Percentiles rank a stretch among this genome's conserved stretches.
Conservation (phyloP, 2,113 vertebrate species). For the Platichthys stellatus region DNA sequence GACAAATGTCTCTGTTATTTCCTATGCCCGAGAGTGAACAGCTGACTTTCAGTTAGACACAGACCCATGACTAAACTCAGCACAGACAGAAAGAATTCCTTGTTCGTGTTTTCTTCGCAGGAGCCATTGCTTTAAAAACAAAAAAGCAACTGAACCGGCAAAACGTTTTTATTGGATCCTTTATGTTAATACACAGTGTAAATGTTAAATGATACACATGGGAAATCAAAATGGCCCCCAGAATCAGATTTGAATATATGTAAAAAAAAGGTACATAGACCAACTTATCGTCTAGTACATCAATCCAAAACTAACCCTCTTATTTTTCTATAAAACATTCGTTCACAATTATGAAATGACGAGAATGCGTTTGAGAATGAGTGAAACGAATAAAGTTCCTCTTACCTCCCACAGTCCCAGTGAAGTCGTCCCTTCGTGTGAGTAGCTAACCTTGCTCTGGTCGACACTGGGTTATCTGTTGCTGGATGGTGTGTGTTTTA, state of each 20-base stretch:
- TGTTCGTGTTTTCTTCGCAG: constrained; percentile 25
- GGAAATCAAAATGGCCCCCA: neutral
- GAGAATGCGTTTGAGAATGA: neutral
- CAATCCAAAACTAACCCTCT: neutral
- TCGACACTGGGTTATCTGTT: constrained; percentile 59
- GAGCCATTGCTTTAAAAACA: neutral
- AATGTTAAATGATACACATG: neutral
- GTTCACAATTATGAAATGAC: neutral
- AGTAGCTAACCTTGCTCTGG: constrained; percentile 50
- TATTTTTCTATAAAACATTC: neutral
- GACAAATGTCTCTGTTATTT: neutral
- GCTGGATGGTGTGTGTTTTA: constrained; percentile 60
- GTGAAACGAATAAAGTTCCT: neutral
- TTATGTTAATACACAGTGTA: neutral
- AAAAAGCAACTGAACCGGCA: fast-evolving
- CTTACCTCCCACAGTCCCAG: constrained; percentile 63
- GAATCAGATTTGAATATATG: neutral
- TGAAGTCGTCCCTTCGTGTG: constrained; percentile 42
- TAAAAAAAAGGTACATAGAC: neutral
- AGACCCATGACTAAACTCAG: constrained; percentile 40
- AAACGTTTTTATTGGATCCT: neutral
- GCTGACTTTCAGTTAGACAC: constrained; percentile 41
- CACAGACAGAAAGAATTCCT: constrained; percentile 27
- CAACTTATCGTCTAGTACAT: neutral
- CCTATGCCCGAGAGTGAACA: constrained; percentile 16